phyloP scores from a whole-genome alignment of 2,113 vertebrate genomes.

The Takifugu bimaculatus region DNA sequence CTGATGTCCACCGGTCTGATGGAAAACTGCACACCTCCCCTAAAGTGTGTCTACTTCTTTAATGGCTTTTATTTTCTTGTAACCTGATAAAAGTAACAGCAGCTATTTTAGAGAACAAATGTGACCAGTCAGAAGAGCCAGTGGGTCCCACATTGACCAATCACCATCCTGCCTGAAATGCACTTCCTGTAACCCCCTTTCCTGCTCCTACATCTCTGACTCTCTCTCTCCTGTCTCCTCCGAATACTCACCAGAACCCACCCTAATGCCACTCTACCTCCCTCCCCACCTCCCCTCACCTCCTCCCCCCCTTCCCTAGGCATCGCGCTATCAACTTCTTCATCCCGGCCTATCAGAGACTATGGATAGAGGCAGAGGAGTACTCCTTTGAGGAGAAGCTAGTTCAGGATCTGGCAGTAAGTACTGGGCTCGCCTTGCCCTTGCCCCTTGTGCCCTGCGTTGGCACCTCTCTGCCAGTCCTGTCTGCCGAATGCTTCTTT shows the following conservation, averaged over 20 bases:
- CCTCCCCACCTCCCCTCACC: slow-evolving; percentile 63
- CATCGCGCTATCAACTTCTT: slow-evolving; percentile 99
- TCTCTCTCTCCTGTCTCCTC: slow-evolving; percentile 62
- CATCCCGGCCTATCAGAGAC: slow-evolving; percentile 99
- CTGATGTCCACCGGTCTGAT: slow-evolving; percentile 12
- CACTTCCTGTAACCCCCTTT: slow-evolving; percentile 59
- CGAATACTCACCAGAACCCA: slow-evolving; percentile 60
- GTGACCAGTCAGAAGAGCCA: slow-evolving; percentile 94
- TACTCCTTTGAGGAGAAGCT: slow-evolving; percentile 99
- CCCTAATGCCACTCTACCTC: slow-evolving; percentile 70
- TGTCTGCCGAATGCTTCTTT: slow-evolving; percentile 73
- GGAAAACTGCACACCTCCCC: slow-evolving; percentile 27
- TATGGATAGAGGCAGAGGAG: slow-evolving; percentile 99
- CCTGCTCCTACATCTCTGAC: slow-evolving; percentile 50
- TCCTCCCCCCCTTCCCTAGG: slow-evolving; percentile 88
- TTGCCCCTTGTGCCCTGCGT: slow-evolving; percentile 72
- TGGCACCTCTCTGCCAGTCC: slow-evolving; percentile 67
- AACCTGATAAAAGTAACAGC: slow-evolving; percentile 21
- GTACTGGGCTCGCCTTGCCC: slow-evolving; percentile 79
- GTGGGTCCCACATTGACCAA: slow-evolving; percentile 87
- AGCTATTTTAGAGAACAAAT: slow-evolving; percentile 41
- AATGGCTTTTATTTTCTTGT: slow-evolving; percentile 26
- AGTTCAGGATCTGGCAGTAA: slow-evolving; percentile 99
- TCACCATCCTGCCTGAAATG: slow-evolving; percentile 78
- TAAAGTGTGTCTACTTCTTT: slow-evolving; percentile 47